Evolutionary conservation across 2,797 vertebrate species (phyloP).

Genomic region (Margarornis squamiger): DNA sequence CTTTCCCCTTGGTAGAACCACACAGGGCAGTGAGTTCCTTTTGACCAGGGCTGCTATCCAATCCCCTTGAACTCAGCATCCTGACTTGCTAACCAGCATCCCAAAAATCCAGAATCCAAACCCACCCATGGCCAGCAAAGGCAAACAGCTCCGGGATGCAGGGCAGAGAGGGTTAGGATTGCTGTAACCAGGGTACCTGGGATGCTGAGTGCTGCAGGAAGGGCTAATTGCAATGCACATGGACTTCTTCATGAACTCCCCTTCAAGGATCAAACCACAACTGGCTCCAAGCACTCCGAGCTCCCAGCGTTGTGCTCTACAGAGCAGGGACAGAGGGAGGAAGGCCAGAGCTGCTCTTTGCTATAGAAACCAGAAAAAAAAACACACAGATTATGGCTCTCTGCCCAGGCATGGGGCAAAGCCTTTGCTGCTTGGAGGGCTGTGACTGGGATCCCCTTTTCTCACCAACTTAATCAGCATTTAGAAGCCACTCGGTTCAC

Average conservation of each 20-base stretch:
- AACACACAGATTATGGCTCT: neutral
- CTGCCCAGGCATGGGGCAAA: neutral
- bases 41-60: neutral
- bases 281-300: neutral
- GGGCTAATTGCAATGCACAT: neutral
- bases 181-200: neutral
- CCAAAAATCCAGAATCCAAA: neutral
- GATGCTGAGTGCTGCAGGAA: fast-evolving
- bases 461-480: neutral
- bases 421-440: neutral
- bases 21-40: neutral
- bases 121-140: fast-evolving
- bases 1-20: neutral
- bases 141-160: fast-evolving
- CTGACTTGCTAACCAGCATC: neutral
- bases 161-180: neutral
- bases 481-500: neutral
- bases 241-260: neutral
- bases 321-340: neutral
- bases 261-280: neutral
- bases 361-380: neutral
- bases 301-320: fast-evolving
- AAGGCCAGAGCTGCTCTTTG: neutral
- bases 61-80: neutral
- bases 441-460: neutral